Percentiles rank a stretch among this genome's conserved stretches.
These are phyloP conservation scores for Callimico goeldii DNA, from an alignment of 2,797 vertebrate genomes.

Conservation along the genomic window DNA sequence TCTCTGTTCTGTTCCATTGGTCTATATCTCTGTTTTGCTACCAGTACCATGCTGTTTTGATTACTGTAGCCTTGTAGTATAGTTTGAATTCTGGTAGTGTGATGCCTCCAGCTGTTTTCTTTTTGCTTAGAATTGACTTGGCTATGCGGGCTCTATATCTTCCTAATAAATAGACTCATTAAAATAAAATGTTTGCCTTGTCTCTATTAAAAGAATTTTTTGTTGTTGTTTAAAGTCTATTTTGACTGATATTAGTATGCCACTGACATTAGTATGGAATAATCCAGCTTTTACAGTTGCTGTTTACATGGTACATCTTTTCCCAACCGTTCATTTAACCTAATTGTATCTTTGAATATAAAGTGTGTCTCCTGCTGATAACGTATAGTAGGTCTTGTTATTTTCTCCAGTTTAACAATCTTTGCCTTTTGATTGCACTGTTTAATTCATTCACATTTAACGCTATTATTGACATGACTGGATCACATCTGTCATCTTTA, in stretches of 20 bases:
- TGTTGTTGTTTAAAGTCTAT: background rate
- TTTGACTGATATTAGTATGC: background rate
- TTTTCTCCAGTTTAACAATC: background rate
- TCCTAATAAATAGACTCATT: background rate
- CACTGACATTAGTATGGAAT: background rate
- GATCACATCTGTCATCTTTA: background rate
- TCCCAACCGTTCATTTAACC: background rate
- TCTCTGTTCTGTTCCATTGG: no score
- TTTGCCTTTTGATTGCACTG: background rate
- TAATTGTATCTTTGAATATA: background rate
- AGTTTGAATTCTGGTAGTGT: no score
- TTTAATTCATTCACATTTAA: background rate
- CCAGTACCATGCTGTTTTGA: no score
- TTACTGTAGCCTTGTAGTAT: no score
- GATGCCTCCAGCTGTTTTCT: no score
- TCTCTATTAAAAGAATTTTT: background rate
- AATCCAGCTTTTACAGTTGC: background rate
- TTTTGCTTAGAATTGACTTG: no score
- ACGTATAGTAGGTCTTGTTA: background rate
- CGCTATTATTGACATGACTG: background rate
- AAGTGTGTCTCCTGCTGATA: background rate
- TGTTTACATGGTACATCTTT: background rate
- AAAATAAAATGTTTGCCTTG: background rate
- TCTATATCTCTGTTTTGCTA: no score
- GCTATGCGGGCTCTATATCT: background rate